Evolutionary conservation across 2,888 invertebrate species (phyloP).

Genomic region (Apodemia zela): DNA sequence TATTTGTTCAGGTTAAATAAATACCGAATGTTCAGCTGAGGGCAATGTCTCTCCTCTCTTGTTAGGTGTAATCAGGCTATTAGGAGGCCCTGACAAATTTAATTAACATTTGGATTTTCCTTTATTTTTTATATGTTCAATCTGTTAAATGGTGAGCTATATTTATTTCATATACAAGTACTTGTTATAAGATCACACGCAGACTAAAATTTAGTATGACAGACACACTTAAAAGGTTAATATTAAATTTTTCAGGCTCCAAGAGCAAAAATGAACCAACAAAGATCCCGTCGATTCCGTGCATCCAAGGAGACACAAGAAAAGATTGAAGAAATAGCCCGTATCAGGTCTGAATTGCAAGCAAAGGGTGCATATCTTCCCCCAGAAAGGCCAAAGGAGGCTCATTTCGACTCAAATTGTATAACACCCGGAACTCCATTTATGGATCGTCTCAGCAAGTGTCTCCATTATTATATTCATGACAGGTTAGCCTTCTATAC

Average conservation of each 20-base stretch:
- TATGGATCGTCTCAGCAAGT: slow-evolving; percentile 93
- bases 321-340: slow-evolving; percentile 91
- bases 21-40: no score
- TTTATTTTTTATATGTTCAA: no score
- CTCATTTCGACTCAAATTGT: slow-evolving; percentile 99
- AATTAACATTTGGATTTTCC: no score
- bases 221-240: background rate
- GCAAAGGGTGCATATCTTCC: slow-evolving; percentile 88
- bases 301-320: slow-evolving; percentile 97
- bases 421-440: slow-evolving; percentile 99
- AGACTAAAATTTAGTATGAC: background rate
- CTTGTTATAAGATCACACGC: no score
- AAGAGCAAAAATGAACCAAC: slow-evolving; percentile 99
- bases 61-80: no score
- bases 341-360: slow-evolving; percentile 87
- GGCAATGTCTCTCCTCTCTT: no score
- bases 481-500: slow-evolving; percentile 70
- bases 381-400: slow-evolving; percentile 92
- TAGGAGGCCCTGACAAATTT: no score
- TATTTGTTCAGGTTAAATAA: no score
- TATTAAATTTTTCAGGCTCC: slow-evolving; percentile 84
- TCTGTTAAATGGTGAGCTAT: no score
- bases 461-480: slow-evolving; percentile 93
- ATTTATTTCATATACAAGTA: no score
- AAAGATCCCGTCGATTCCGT: slow-evolving; percentile 96